These are phyloP conservation scores for Macrosoma leucophasiata DNA, from an alignment of 2,888 invertebrate species.

Conservation along the genomic window DNA sequence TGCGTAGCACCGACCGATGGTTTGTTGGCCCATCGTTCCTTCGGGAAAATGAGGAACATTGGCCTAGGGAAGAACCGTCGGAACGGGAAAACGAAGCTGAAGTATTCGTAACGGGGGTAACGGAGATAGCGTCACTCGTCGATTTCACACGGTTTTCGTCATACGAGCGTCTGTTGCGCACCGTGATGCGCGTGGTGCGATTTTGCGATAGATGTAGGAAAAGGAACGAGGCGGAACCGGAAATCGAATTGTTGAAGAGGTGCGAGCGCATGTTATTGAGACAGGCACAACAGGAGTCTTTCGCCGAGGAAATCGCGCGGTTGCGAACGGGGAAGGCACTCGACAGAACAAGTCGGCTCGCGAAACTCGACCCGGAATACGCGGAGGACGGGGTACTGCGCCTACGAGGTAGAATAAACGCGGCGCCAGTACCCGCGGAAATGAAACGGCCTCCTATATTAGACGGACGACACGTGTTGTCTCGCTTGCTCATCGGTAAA, in stretches of 20 bases:
- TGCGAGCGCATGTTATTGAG: neutral
- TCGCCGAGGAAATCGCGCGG: slow-evolving; percentile 2
- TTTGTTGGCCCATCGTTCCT: neutral
- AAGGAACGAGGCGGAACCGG: neutral
- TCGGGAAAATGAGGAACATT: neutral
- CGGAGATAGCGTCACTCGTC: neutral
- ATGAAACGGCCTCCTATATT: slow-evolving; percentile 3
- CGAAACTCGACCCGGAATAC: slow-evolving; percentile 12
- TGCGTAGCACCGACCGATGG: neutral
- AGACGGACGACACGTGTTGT: slow-evolving; percentile 9
- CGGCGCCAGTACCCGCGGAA: neutral
- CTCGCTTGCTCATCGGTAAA: neutral
- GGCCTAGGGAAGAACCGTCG: neutral
- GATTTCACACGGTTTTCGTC: neutral
- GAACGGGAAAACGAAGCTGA: neutral
- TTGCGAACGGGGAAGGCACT: slow-evolving; percentile 6
- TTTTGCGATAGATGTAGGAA: neutral
- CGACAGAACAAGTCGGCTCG: neutral
- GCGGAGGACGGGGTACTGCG: slow-evolving; percentile 10
- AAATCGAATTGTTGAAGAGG: neutral
- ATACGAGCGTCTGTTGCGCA: neutral
- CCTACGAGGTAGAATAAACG: slow-evolving; percentile 3
- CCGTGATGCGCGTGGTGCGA: neutral
- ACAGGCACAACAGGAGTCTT: slow-evolving; percentile 1
- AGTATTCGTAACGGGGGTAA: neutral